Conservation (phyloP, 2,113 vertebrate species). For the Cinclus mexicanus region DNA sequence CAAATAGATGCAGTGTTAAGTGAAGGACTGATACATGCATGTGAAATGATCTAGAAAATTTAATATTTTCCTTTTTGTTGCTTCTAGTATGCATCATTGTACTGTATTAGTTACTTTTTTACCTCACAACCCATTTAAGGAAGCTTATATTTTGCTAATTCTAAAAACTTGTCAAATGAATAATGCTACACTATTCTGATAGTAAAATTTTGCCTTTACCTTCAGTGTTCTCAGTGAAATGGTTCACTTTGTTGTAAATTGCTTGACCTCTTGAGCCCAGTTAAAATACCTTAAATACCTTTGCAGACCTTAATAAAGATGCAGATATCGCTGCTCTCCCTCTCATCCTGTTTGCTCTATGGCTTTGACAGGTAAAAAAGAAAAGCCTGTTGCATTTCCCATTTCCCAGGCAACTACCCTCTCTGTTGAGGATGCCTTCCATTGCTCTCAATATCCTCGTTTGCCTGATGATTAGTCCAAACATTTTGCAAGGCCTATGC, state of each 20-base stretch:
- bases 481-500: not conserved
- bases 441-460: not conserved
- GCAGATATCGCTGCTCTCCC: fast-evolving
- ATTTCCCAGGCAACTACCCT: not conserved
- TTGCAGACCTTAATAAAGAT: not conserved
- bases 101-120: not conserved
- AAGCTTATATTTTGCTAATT: not conserved
- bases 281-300: not conserved
- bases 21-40: not conserved
- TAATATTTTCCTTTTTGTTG: not conserved
- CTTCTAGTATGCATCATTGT: not conserved
- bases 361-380: not conserved
- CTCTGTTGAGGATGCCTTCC: not conserved
- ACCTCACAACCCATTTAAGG: not conserved
- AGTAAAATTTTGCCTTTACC: not conserved
- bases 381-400: not conserved
- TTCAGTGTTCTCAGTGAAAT: not conserved
- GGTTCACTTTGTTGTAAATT: not conserved
- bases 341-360: not conserved
- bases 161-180: not conserved
- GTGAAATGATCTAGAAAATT: not conserved
- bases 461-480: not conserved
- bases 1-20: not conserved
- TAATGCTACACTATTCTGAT: not conserved
- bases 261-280: not conserved